Evolutionary conservation across 2,797 vertebrate genomes (phyloP).

Genomic region (Peromyscus nudipes): DNA sequence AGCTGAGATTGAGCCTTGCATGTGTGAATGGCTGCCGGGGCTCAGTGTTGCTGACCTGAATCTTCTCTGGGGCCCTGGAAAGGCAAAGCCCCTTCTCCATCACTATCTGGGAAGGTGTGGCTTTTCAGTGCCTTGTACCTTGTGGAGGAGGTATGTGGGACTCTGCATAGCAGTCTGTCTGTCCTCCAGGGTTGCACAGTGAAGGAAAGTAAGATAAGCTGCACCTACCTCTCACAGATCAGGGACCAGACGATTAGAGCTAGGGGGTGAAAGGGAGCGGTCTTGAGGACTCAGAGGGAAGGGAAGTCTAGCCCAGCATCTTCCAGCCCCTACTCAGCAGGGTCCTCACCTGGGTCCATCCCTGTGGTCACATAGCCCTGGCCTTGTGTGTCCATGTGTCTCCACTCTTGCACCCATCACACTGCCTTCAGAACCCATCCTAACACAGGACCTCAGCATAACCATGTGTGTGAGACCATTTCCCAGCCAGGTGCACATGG

Average conservation of each 20-base stretch:
- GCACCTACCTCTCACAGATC: background rate
- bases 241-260: no score
- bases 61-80: background rate
- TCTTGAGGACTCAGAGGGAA: no score
- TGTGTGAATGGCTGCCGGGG: background rate
- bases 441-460: background rate
- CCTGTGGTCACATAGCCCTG: accelerated
- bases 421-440: background rate
- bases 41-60: accelerated
- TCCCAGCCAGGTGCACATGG: accelerated
- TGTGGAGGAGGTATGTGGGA: accelerated
- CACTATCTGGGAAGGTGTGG: background rate
- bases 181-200: accelerated
- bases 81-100: no score
- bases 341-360: background rate
- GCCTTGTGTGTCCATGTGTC: accelerated
- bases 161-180: no score
- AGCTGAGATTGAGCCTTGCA: background rate
- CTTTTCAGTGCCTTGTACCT: background rate
- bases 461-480: background rate
- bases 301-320: no score
- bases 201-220: accelerated
- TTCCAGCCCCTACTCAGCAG: background rate
- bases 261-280: accelerated
- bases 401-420: accelerated